Conservation (phyloP, 2,113 vertebrate species). For the Rhinopomastus cyanomelas region DNA sequence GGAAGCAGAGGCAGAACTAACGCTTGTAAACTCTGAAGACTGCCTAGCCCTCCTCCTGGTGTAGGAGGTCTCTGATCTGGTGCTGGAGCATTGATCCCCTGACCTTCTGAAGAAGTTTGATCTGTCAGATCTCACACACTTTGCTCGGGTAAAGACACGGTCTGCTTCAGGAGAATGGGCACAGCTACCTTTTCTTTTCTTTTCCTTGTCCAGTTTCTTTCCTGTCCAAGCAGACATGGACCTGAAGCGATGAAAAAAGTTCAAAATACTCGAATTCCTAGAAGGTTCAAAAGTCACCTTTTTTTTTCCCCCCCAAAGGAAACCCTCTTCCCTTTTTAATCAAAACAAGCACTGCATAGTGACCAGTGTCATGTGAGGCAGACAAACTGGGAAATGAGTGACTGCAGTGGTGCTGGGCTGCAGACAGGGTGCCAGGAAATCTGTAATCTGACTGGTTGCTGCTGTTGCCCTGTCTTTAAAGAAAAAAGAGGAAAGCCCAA, state of each 20-base stretch:
- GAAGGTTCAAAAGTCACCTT: slow-evolving; percentile 10
- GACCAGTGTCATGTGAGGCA: background rate
- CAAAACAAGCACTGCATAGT: slow-evolving; percentile 36
- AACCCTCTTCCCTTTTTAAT: slow-evolving; percentile 50
- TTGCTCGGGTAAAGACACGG: slow-evolving; percentile 64
- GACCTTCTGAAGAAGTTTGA: slow-evolving; percentile 58
- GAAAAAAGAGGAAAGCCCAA: slow-evolving; percentile 59
- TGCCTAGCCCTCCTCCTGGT: slow-evolving; percentile 55
- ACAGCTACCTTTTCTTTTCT: slow-evolving; percentile 66
- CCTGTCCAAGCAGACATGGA: slow-evolving; percentile 67
- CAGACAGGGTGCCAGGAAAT: slow-evolving; percentile 49
- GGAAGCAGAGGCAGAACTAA: slow-evolving; percentile 57
- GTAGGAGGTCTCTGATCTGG: slow-evolving; percentile 59
- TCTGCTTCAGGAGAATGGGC: slow-evolving; percentile 60
- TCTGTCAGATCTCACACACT: slow-evolving; percentile 65
- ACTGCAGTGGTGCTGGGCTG: slow-evolving; percentile 56
- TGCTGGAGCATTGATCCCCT: slow-evolving; percentile 56
- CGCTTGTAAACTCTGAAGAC: slow-evolving; percentile 44
- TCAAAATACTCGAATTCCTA: slow-evolving; percentile 65
- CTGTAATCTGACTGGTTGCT: slow-evolving; percentile 67
- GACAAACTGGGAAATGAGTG: slow-evolving; percentile 53
- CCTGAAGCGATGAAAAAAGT: slow-evolving; percentile 72
- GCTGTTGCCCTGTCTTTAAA: slow-evolving; percentile 68
- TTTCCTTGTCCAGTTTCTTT: slow-evolving; percentile 66
- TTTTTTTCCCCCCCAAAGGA: background rate